Evolutionary conservation across 2,797 vertebrate genomes (phyloP).

Genomic region (Rallus crepitans): DNA sequence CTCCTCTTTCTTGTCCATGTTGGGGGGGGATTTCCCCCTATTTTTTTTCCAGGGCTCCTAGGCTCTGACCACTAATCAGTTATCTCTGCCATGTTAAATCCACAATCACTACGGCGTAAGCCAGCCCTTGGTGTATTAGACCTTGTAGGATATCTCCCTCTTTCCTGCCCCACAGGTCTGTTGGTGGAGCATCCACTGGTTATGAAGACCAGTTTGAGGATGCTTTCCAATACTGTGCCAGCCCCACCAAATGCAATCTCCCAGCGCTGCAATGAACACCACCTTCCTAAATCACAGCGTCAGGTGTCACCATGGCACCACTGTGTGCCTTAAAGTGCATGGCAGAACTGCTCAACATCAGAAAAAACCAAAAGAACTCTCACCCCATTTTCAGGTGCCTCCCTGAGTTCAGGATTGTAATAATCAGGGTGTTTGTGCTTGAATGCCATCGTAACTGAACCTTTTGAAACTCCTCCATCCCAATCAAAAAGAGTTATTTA

Average conservation of each 20-base stretch:
- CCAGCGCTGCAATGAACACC: neutral
- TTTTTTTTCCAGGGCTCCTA: neutral
- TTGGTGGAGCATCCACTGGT: neutral
- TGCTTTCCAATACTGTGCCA: neutral
- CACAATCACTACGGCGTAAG: neutral
- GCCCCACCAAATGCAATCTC: neutral
- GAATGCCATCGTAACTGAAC: slow-evolving; percentile 57
- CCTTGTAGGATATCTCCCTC: neutral
- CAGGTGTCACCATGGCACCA: neutral
- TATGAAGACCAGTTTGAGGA: neutral
- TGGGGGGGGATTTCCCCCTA: neutral
- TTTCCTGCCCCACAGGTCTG: neutral
- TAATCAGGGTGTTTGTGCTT: slow-evolving; percentile 52
- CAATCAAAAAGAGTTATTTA: slow-evolving; percentile 79
- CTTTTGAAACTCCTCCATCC: slow-evolving; percentile 71
- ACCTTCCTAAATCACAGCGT: neutral
- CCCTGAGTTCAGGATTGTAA: slow-evolving; percentile 66
- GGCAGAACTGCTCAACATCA: slow-evolving; percentile 21
- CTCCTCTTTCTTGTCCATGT: neutral
- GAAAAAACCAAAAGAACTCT: slow-evolving; percentile 67
- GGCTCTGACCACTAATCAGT: neutral
- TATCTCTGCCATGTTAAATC: neutral
- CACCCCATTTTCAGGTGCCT: slow-evolving; percentile 65
- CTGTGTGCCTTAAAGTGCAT: neutral
- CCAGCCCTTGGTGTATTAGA: neutral